These are phyloP conservation scores for Cheilosia variabilis DNA, from an alignment of 2,888 invertebrate genomes.

Conservation along the genomic window DNA sequence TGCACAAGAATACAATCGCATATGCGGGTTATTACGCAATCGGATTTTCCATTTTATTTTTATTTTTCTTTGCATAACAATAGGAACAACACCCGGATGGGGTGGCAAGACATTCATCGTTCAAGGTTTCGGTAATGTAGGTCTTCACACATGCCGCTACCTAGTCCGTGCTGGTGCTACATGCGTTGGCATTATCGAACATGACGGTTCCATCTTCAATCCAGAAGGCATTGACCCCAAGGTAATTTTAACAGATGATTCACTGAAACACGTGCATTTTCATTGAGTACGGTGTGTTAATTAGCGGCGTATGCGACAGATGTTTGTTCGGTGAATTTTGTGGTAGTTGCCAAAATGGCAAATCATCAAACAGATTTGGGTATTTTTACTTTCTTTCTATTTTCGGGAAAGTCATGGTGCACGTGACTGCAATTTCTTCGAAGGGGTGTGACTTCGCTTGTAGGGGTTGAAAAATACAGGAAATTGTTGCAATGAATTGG, in stretches of 20 bases:
- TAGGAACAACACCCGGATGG: conserved; percentile 83
- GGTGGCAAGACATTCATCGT: conserved; percentile 92
- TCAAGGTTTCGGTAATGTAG: conserved; percentile 93
- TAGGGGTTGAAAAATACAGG: conserved; percentile 22
- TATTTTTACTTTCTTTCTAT: conserved; percentile 8
- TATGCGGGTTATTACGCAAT: conserved; percentile 16
- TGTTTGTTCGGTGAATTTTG: conserved; percentile 43
- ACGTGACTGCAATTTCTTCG: conserved; percentile 10
- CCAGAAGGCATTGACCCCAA: conserved; percentile 88
- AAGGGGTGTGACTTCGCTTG: conserved; percentile 8
- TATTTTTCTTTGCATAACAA: conserved; percentile 28
- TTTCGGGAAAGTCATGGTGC: conserved; percentile 16
- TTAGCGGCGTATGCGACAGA: conserved; percentile 17
- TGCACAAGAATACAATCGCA: conserved; percentile 30
- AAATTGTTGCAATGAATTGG: conserved; percentile 40
- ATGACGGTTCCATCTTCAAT: conserved; percentile 87
- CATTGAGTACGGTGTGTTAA: not conserved
- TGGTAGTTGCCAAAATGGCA: conserved; percentile 44
- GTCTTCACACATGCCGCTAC: conserved; percentile 89
- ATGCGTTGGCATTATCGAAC: conserved; percentile 89
- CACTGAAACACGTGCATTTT: not conserved
- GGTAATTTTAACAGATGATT: conserved; percentile 78
- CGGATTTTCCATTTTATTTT: conserved; percentile 38
- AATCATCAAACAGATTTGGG: conserved; percentile 7
- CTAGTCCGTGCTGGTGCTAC: conserved; percentile 88